Base-by-base conservation (phyloP, 30 jellyfish, hydroid and myxozoan species). In the Cassiopea andromeda region DNA sequence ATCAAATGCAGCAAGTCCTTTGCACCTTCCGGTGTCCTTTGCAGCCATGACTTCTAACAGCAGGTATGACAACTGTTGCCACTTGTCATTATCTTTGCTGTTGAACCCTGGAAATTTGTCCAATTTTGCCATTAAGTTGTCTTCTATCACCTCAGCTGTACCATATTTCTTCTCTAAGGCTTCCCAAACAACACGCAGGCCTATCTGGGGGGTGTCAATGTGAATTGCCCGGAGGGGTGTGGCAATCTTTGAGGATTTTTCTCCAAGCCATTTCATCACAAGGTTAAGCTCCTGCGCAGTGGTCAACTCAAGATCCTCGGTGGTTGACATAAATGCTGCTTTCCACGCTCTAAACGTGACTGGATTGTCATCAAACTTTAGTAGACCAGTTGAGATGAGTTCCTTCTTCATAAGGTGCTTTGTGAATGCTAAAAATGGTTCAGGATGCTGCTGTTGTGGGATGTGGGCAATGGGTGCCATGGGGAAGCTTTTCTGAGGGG, bases 261-360 rank as follows among this genome's bases (percentile, higher is more conserved):
- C 87, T 44, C 87, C 87, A 46, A 77, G 87, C 87, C 72, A 77
- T 54, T 77, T 77, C 87, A 77, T 48, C 87, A 77, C 87, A 49
- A 77, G 87, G 73, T 77, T 77, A 17, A 77, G 46, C 73, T 77
- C 87, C 58, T 77, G 87, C n/a, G 87, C 87, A 43, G 73, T 76
- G 43, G 87, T 77, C 45, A 77, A 68, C 58, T 77, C 87, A 77
- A 77, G 87, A 44, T 77, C 87, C 58, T 7, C 75, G 58, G 87
- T 77, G 72, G 87, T 75, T 77, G 87, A 47, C 58, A 44, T 77
- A 68, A 77, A 77, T 17, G 87, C 49, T 77, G 87, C 87, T 46
- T 46, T 77, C 87, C 87, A 46, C 58, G 87, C 87, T 77, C 87
- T 77, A 47, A 46, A 77, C n/a, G 45, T 77, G 49, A 75, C 87